These are phyloP conservation scores for Protophormia terraenovae DNA, from an alignment of 2,888 invertebrate genomes.

Conservation along the genomic window DNA sequence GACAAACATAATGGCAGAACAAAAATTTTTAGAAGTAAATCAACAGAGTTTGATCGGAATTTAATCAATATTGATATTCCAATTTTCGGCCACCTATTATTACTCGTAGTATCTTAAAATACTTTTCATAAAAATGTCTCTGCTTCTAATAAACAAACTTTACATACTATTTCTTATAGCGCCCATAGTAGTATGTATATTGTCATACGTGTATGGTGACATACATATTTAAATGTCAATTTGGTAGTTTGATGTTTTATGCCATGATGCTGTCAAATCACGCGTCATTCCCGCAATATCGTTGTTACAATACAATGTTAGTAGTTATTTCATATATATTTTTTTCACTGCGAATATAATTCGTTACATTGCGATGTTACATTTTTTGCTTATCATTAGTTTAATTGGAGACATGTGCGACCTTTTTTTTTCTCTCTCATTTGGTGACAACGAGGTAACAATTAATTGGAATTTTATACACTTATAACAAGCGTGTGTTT, in stretches of 20 bases:
- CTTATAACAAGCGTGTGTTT: not conserved
- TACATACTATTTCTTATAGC: not conserved
- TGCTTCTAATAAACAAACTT: not conserved
- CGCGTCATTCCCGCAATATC: slow-evolving; percentile 57
- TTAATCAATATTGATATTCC: too few relatives aligned
- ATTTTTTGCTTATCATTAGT: slow-evolving; percentile 76
- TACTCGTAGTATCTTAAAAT: too few relatives aligned
- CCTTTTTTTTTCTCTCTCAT: slow-evolving; percentile 3
- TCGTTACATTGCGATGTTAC: slow-evolving; percentile 29
- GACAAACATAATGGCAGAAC: too few relatives aligned
- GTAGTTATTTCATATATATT: slow-evolving; percentile 22
- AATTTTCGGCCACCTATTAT: too few relatives aligned
- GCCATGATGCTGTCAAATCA: slow-evolving; percentile 67
- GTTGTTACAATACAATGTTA: slow-evolving; percentile 43
- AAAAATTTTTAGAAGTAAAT: too few relatives aligned
- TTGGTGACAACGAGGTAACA: slow-evolving; percentile 46
- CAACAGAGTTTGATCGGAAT: too few relatives aligned
- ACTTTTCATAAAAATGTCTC: too few relatives aligned
- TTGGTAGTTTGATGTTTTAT: slow-evolving; percentile 55
- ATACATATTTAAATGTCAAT: slow-evolving; percentile 64
- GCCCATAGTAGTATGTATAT: not conserved
- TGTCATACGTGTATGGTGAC: not conserved
- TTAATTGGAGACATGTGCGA: slow-evolving; percentile 78
- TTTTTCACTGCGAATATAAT: not conserved
- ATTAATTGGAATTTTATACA: slow-evolving; percentile 60